These are phyloP conservation scores for Tamandua tetradactyla DNA, from an alignment of 2,797 vertebrate genomes.

Conservation along the genomic window DNA sequence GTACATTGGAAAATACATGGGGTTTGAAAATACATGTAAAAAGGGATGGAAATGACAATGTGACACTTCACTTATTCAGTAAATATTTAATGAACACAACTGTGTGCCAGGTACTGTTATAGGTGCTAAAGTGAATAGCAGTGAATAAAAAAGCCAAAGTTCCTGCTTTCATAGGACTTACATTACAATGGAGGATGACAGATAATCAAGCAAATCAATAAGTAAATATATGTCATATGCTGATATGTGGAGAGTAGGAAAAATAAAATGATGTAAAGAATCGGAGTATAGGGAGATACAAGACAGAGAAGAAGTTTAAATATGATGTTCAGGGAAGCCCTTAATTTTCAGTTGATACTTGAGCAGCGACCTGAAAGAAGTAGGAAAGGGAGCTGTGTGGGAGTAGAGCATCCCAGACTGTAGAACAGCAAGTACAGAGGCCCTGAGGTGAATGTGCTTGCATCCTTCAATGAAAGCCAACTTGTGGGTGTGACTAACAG, in stretches of 20 bases:
- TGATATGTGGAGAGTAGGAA: background rate
- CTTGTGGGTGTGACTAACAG: background rate
- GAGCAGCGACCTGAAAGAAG: background rate
- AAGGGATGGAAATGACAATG: background rate
- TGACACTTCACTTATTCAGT: background rate
- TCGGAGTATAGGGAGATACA: background rate
- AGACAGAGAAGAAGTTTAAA: background rate
- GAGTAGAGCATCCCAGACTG: background rate
- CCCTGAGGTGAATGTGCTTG: background rate
- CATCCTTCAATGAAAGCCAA: background rate
- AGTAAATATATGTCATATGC: background rate
- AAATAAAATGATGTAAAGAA: background rate
- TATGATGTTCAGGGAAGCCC: background rate
- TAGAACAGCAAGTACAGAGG: background rate
- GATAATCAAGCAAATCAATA: background rate
- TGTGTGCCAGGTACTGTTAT: background rate
- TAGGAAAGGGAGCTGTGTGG: background rate
- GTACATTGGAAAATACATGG: background rate
- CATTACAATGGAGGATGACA: background rate
- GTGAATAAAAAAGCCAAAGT: background rate
- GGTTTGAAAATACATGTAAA: background rate
- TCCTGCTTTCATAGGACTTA: background rate
- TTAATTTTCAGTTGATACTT: background rate
- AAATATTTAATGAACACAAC: constrained; percentile 4
- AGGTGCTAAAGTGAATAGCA: background rate